These are phyloP conservation scores for Uropsilus gracilis DNA, from an alignment of 2,113 vertebrate species.

Conservation along the genomic window DNA sequence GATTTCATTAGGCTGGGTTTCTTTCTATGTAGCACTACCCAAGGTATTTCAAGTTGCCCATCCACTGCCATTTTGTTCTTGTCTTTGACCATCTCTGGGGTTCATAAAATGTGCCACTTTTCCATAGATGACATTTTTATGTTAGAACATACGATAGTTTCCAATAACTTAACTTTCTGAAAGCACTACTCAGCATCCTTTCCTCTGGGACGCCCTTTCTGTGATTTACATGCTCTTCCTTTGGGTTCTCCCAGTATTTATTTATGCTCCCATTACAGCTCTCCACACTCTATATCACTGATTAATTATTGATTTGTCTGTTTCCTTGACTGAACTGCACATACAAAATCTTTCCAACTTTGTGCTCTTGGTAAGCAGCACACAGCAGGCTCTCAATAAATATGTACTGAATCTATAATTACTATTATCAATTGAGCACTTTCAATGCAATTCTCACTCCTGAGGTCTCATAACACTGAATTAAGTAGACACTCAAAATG, in stretches of 20 bases:
- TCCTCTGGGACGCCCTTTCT: background rate
- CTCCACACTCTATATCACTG: background rate
- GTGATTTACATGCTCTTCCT: background rate
- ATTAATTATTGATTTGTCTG: background rate
- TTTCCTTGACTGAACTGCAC: background rate
- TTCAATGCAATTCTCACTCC: background rate
- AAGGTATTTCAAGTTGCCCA: background rate
- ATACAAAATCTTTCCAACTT: background rate
- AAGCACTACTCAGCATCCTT: too few relatives aligned
- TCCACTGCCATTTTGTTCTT: background rate
- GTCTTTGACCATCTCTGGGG: background rate
- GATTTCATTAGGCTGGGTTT: background rate
- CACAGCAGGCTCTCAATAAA: background rate
- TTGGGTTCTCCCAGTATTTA: background rate
- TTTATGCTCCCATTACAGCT: background rate
- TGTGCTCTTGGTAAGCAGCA: background rate
- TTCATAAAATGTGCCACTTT: background rate
- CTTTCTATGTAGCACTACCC: background rate
- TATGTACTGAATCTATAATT: fast-evolving
- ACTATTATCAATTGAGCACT: background rate
- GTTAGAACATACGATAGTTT: background rate
- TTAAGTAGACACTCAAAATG: background rate
- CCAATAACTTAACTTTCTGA: too few relatives aligned
- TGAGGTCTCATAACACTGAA: background rate
- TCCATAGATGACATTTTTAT: background rate